Conservation (phyloP, 2,113 vertebrate species). For the Hypomesus transpacificus region DNA sequence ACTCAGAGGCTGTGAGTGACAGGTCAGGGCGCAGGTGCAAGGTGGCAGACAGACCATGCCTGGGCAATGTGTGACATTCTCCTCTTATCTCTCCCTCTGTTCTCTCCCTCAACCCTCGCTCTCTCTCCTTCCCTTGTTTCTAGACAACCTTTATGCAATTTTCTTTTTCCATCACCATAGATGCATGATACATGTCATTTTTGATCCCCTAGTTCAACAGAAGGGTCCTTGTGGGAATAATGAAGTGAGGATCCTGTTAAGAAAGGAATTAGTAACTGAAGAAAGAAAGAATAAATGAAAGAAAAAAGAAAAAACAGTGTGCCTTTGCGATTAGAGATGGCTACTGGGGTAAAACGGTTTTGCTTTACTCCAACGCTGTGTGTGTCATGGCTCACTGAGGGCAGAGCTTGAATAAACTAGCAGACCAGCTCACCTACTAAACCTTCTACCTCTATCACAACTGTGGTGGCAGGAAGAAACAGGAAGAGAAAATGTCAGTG, state of each 20-base stretch:
- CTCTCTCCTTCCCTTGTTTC: neutral
- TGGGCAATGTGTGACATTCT: conserved; percentile 12
- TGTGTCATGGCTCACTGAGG: neutral
- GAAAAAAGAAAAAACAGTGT: neutral
- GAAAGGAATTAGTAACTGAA: neutral
- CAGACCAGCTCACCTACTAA: conserved; percentile 4
- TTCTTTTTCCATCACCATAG: neutral
- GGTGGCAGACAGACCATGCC: neutral
- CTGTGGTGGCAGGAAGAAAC: neutral
- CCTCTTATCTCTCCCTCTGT: neutral
- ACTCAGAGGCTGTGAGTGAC: conserved; percentile 18
- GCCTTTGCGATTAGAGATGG: conserved; percentile 3
- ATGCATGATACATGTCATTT: neutral
- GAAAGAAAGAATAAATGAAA: neutral
- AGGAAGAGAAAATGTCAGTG: neutral
- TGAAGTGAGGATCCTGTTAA: no score
- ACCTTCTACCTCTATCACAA: neutral
- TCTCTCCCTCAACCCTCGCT: neutral
- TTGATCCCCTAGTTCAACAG: neutral
- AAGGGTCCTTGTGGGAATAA: no score
- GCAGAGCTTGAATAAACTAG: conserved; percentile 19
- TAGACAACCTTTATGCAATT: neutral
- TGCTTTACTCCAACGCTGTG: conserved; percentile 2
- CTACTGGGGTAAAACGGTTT: conserved; percentile 8
- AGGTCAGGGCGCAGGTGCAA: conserved; percentile 16